phyloP scores from a whole-genome alignment of 2,113 vertebrate genomes.

The Pristiophorus japonicus region DNA sequence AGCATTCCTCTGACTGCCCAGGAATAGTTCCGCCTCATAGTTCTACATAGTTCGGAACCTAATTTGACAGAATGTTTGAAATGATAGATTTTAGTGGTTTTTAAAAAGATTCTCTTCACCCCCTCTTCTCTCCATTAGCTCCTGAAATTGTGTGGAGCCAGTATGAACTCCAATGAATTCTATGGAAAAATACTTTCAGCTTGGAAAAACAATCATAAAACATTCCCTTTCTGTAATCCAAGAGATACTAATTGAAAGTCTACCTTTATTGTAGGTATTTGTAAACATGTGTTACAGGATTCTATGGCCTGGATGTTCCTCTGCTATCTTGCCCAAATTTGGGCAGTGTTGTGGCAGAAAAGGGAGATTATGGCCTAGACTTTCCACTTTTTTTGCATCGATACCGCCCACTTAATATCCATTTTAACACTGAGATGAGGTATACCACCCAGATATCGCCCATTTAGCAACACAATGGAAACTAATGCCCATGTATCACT shows the following conservation, averaged over 20 bases:
- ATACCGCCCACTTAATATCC: too few relatives aligned
- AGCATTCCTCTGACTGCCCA: conserved; percentile 45
- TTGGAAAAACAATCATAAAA: not conserved
- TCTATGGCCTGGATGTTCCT: not conserved
- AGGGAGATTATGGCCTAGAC: not conserved
- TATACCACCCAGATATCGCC: too few relatives aligned
- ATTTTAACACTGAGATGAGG: too few relatives aligned
- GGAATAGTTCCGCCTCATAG: conserved; percentile 45
- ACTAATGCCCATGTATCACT: too few relatives aligned
- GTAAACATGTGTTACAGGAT: too few relatives aligned
- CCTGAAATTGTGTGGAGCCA: not conserved
- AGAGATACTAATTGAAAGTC: not conserved
- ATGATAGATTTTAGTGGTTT: not conserved
- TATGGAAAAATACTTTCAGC: not conserved
- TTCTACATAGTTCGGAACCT: conserved; percentile 41
- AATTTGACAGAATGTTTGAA: not conserved
- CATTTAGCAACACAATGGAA: too few relatives aligned
- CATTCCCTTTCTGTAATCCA: not conserved
- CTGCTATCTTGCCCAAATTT: not conserved
- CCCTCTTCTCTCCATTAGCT: too few relatives aligned
- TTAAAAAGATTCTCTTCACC: not conserved
- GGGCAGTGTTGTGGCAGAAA: not conserved
- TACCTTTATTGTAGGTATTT: not conserved
- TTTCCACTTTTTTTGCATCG: too few relatives aligned
- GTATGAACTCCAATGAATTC: not conserved